These are phyloP conservation scores for Pristionchus exspectatus DNA, from an alignment of 2,888 invertebrate species.

Conservation along the genomic window DNA sequence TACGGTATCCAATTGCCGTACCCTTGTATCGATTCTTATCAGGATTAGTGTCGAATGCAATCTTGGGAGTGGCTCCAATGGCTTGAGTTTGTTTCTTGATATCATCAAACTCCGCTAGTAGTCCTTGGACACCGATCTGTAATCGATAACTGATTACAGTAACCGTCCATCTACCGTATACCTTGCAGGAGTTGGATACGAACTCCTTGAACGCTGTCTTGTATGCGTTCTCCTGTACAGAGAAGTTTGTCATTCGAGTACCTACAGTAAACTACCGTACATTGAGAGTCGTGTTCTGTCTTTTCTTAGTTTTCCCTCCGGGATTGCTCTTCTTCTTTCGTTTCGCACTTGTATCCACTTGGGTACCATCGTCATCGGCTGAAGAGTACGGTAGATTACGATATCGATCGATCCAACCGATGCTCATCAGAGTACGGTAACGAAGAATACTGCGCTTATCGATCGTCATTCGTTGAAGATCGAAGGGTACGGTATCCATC, in stretches of 20 bases:
- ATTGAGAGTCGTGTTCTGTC: background rate
- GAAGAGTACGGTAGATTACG: conserved; percentile 38
- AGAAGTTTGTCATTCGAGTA: background rate
- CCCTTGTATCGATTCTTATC: conserved; percentile 73
- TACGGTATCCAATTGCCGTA: conserved; percentile 33
- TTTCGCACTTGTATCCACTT: conserved; percentile 41
- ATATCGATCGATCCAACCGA: background rate
- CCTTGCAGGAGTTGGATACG: background rate
- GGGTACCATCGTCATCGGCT: conserved; percentile 47
- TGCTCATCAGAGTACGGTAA: background rate
- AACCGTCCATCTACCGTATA: background rate
- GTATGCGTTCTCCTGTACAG: conserved; percentile 29
- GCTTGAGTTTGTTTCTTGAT: conserved; percentile 61
- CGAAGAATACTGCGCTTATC: background rate
- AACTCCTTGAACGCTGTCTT: conserved; percentile 41
- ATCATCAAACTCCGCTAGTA: conserved; percentile 59
- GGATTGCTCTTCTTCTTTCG: background rate
- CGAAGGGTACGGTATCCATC: background rate
- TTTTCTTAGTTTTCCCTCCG: background rate
- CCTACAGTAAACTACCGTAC: background rate
- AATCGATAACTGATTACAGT: conserved; percentile 21
- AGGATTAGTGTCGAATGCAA: conserved; percentile 63
- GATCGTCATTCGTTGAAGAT: background rate
- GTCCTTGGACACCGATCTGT: conserved; percentile 59
- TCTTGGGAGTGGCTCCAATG: conserved; percentile 61